A percentile compares a stretch with the other conserved stretches of the same genome.
These are phyloP conservation scores for Asarcornis scutulata DNA, from an alignment of 2,113 vertebrate genomes.

Conservation along the genomic window DNA sequence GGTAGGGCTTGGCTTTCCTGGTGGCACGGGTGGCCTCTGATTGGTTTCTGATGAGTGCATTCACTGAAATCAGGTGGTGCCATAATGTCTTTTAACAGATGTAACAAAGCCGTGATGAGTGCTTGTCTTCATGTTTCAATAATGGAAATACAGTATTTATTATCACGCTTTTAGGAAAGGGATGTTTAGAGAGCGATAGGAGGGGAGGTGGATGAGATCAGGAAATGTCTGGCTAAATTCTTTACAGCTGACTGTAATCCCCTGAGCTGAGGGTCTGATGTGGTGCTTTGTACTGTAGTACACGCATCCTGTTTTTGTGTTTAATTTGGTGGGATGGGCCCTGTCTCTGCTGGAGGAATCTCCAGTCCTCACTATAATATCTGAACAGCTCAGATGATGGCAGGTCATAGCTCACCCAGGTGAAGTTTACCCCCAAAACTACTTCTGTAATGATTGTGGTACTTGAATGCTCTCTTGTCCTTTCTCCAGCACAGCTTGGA, in stretches of 20 bases:
- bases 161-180: constrained; percentile 5
- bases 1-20: constrained; percentile 73
- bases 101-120: neutral
- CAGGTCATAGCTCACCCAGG: neutral
- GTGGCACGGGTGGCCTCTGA: neutral
- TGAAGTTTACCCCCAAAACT: neutral
- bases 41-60: neutral
- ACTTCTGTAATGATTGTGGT: neutral
- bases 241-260: neutral
- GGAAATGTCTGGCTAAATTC: constrained; percentile 39
- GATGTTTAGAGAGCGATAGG: neutral
- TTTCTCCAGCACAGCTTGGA: neutral
- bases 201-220: neutral
- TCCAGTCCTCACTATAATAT: neutral
- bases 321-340: neutral
- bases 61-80: neutral
- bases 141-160: neutral
- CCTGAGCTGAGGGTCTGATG: neutral
- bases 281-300: neutral
- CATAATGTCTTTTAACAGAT: neutral
- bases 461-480: neutral
- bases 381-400: neutral
- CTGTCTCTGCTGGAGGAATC: neutral
- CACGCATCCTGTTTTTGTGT: neutral
- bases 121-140: neutral